A percentile compares a stretch with the other conserved stretches of the same genome.
Evolutionary conservation across 1,140 invertebrate genomes (phyloP).

Genomic region (Caenorhabditis tropicalis): DNA sequence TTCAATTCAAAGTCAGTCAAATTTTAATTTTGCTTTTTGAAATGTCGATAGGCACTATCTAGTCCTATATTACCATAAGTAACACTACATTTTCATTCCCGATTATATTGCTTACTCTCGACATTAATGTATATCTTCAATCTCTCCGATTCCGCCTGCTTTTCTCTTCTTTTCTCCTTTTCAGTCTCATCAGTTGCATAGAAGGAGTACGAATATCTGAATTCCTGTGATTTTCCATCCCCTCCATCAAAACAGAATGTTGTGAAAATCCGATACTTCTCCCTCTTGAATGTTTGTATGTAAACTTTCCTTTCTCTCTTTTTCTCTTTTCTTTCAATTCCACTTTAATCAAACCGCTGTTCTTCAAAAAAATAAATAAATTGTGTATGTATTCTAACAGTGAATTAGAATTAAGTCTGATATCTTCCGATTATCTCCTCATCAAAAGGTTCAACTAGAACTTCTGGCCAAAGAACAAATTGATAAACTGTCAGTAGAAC

Average conservation of each 20-base stretch:
- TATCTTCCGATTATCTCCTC: background rate
- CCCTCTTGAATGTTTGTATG: background rate
- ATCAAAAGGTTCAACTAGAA: background rate
- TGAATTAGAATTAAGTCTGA: background rate
- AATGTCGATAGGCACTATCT: conserved; percentile 12
- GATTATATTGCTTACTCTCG: background rate
- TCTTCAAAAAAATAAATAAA: background rate
- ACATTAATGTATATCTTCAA: background rate
- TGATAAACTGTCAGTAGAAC: conserved; percentile 24
- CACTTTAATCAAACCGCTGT: background rate
- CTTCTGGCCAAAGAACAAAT: background rate
- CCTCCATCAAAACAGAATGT: background rate
- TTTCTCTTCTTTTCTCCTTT: background rate
- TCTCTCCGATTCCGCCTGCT: background rate
- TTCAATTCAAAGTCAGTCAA: background rate
- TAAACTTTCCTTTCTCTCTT: background rate
- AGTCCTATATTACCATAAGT: background rate
- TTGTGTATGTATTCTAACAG: background rate
- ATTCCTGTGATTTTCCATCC: conserved; percentile 33
- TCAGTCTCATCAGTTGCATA: background rate
- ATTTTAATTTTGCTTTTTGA: background rate
- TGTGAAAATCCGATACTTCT: conserved; percentile 6
- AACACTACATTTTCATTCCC: too few relatives aligned
- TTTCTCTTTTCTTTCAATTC: background rate
- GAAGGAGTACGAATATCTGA: conserved; percentile 12